Percentiles rank a stretch among this genome's conserved stretches.
Conservation (phyloP, 2,113 vertebrate species). For the Leuciscus idus region DNA sequence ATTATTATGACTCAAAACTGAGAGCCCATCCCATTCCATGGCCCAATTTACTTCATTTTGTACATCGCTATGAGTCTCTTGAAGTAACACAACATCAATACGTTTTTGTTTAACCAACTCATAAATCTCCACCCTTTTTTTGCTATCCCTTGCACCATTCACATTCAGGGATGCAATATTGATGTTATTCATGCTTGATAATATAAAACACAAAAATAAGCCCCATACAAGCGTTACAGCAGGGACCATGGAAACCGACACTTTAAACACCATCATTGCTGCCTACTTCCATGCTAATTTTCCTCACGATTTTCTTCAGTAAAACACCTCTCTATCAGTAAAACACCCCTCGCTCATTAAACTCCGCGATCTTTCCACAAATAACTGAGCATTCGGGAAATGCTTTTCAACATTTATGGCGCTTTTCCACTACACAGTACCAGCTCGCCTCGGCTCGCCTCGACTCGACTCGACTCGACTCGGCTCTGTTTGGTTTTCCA, state of each 20-base stretch:
- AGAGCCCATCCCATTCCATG: background rate
- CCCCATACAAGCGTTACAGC: background rate
- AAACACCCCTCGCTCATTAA: background rate
- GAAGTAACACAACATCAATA: background rate
- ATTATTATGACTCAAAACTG: too few species aligned
- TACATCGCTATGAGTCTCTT: background rate
- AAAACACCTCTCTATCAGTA: background rate
- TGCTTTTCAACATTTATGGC: too few species aligned
- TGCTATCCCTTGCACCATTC: slow-evolving; percentile 5
- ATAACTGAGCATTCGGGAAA: too few species aligned
- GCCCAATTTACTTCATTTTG: background rate
- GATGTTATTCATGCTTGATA: background rate
- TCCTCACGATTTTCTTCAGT: slow-evolving; percentile 1
- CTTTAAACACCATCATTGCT: background rate
- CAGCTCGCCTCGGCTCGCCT: too few species aligned
- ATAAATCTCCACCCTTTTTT: background rate
- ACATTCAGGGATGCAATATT: slow-evolving; percentile 12
- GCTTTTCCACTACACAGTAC: too few species aligned
- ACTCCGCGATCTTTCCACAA: background rate
- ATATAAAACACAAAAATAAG: background rate
- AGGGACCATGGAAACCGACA: background rate
- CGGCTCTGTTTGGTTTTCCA: too few species aligned
- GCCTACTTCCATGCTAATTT: background rate
- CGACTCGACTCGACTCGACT: too few species aligned
- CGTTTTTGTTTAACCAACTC: background rate